Percentiles rank a stretch among this genome's conserved stretches.
phyloP scores from a whole-genome alignment of 2,888 invertebrate species.

The Ptychoptera albimana region DNA sequence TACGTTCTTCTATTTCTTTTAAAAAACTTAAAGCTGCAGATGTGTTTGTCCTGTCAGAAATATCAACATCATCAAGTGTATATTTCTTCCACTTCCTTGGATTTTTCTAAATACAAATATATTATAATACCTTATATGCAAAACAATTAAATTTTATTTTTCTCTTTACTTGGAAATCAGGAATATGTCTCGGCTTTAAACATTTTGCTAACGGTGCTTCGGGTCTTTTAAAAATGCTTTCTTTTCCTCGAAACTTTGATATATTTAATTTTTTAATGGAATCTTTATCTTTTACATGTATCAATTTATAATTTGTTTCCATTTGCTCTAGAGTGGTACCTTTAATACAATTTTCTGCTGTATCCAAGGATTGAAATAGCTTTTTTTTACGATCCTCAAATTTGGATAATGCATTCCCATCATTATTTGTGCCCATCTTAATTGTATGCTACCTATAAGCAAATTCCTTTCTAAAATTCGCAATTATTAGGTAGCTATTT shows the following conservation, averaged over 20 bases:
- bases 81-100: constrained; percentile 75
- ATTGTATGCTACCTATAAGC: too few relatives aligned
- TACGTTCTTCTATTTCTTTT: constrained; percentile 45
- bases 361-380: neutral
- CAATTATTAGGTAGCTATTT: too few relatives aligned
- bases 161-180: constrained; percentile 30
- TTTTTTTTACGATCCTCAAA: constrained; percentile 3
- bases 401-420: too few relatives aligned
- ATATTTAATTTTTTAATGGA: neutral
- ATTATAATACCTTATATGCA: neutral
- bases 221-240: constrained; percentile 67
- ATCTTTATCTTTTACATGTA: neutral
- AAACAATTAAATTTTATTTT: neutral
- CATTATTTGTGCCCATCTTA: too few relatives aligned
- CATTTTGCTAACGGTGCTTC: constrained; percentile 45
- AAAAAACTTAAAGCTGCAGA: constrained; percentile 65
- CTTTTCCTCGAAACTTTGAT: constrained; percentile 30
- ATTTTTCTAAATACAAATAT: constrained; percentile 39
- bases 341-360: constrained; percentile 2
- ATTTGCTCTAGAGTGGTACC: constrained; percentile 1
- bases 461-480: too few relatives aligned
- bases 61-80: constrained; percentile 64
- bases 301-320: neutral
- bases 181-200: constrained; percentile 32
- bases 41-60: constrained; percentile 63